Evolutionary conservation across 2,797 vertebrate genomes (phyloP).

Genomic region (Capromys pilorides): DNA sequence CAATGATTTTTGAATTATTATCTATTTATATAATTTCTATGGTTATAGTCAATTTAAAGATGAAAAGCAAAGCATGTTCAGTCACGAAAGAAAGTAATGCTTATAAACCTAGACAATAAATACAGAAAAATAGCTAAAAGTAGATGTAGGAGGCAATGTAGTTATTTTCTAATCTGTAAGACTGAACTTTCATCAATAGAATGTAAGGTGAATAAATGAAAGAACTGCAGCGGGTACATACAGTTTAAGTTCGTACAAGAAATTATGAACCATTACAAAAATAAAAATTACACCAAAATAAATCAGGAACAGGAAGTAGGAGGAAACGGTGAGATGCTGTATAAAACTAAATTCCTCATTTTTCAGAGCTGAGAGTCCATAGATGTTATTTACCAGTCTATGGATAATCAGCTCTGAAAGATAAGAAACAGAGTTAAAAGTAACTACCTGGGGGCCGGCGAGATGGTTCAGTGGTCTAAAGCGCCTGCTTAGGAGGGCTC

Average conservation of each 20-base stretch:
- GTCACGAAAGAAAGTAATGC: background rate
- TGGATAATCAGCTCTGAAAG: constrained; percentile 1
- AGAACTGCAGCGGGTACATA: background rate
- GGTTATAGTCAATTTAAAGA: constrained; percentile 5
- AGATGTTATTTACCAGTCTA: background rate
- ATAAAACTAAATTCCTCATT: background rate
- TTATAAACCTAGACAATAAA: background rate
- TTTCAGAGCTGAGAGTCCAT: background rate
- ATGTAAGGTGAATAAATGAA: background rate
- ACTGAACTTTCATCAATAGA: background rate
- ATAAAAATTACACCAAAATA: background rate
- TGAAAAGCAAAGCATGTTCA: background rate
- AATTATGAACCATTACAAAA: background rate
- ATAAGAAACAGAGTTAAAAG: background rate
- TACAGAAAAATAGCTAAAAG: background rate
- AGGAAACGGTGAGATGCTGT: background rate
- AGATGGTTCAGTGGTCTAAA: too few species aligned
- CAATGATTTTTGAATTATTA: background rate
- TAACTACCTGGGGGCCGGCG: too few species aligned
- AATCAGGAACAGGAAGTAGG: background rate
- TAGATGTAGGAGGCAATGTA: too few species aligned
- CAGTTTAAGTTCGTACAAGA: background rate
- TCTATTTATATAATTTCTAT: background rate
- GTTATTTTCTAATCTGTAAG: background rate
- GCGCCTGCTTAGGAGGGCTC: too few species aligned